A percentile compares a stretch with the other conserved stretches of the same genome.
These are phyloP conservation scores for Lucinisca nassula DNA, from an alignment of 2,888 invertebrate genomes.

Conservation along the genomic window DNA sequence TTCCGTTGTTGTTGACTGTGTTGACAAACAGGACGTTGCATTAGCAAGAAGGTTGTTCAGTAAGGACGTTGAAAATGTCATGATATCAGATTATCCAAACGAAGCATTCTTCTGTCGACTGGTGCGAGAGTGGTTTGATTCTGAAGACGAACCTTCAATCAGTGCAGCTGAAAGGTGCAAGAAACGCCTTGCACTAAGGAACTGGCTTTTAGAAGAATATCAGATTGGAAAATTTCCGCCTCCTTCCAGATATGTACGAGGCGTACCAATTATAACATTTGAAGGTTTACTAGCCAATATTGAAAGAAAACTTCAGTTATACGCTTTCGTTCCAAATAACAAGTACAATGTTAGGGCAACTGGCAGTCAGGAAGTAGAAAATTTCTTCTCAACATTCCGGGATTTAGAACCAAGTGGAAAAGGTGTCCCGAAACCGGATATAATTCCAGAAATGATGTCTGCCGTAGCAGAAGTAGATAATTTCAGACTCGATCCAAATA, in stretches of 20 bases:
- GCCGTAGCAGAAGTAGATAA: slow-evolving; percentile 32
- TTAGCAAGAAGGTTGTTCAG: slow-evolving; percentile 44
- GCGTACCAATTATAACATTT: slow-evolving; percentile 23
- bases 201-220: slow-evolving; percentile 28
- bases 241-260: slow-evolving; percentile 19
- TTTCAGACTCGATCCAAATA: slow-evolving; percentile 27
- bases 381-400: slow-evolving; percentile 32
- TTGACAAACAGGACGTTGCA: slow-evolving; percentile 55
- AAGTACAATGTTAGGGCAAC: slow-evolving; percentile 24
- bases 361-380: slow-evolving; percentile 25
- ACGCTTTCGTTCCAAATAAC: not conserved
- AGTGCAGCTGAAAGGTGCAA: slow-evolving; percentile 10
- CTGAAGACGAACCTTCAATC: slow-evolving; percentile 44
- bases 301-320: slow-evolving; percentile 25
- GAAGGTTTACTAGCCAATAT: slow-evolving; percentile 23
- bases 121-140: slow-evolving; percentile 47
- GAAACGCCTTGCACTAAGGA: slow-evolving; percentile 16
- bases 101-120: slow-evolving; percentile 40
- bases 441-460: slow-evolving; percentile 42
- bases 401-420: slow-evolving; percentile 35
- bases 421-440: slow-evolving; percentile 45
- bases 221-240: slow-evolving; percentile 14
- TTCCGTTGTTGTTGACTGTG: slow-evolving; percentile 40
- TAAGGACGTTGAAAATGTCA: slow-evolving; percentile 32
- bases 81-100: not conserved